Conservation (phyloP, 1,140 invertebrate species). For the Matsumurasca onukii region DNA sequence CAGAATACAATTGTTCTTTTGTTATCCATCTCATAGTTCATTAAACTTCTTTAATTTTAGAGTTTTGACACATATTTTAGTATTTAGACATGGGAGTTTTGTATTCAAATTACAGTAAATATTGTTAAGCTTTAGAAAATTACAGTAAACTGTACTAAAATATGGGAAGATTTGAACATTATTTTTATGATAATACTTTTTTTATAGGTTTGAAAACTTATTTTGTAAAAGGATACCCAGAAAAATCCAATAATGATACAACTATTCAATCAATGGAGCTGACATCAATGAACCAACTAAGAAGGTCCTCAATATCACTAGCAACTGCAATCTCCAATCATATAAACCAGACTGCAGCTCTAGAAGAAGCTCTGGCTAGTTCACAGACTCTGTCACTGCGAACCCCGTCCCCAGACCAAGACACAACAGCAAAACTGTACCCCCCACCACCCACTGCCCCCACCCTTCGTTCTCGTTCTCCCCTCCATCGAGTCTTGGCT, state of each 20-base stretch:
- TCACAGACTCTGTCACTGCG: constrained; percentile 20
- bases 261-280: too few relatives aligned
- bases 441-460: not conserved
- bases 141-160: too few relatives aligned
- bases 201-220: constrained; percentile 75
- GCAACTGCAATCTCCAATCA: constrained; percentile 24
- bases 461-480: constrained; percentile 7
- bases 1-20: too few relatives aligned
- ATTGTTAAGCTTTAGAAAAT: too few relatives aligned
- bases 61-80: too few relatives aligned
- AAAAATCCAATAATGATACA: not conserved
- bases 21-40: too few relatives aligned
- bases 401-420: not conserved
- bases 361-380: constrained; percentile 23
- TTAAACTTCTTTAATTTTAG: too few relatives aligned
- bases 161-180: too few relatives aligned
- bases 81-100: too few relatives aligned
- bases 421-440: not conserved
- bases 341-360: constrained; percentile 25
- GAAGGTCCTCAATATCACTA: constrained; percentile 19
- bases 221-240: constrained; percentile 62
- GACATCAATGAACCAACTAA: too few relatives aligned
- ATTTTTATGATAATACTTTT: constrained; percentile 32
- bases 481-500: constrained; percentile 4
- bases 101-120: too few relatives aligned